Percentiles rank a stretch among this genome's conserved stretches.
Evolutionary conservation across 2,797 vertebrate species (phyloP).

Genomic region (Lagorchestes hirsutus): DNA sequence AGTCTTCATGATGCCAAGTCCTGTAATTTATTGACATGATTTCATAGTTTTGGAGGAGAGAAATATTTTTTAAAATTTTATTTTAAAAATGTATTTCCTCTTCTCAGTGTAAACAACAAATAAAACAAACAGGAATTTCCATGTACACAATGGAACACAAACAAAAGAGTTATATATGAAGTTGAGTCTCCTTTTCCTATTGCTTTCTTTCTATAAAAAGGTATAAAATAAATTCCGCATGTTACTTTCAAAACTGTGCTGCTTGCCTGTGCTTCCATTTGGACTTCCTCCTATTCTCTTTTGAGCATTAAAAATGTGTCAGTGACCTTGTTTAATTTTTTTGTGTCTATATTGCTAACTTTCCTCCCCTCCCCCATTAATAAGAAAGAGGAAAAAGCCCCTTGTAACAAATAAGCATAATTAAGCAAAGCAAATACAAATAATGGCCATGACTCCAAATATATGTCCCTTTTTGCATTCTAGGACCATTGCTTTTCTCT

Average conservation of each 20-base stretch:
- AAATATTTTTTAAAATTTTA: not conserved
- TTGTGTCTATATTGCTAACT: not conserved
- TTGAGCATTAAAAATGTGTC: not conserved
- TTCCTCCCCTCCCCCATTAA: not conserved
- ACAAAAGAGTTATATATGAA: not conserved
- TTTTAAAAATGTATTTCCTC: not conserved
- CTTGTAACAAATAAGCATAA: not conserved
- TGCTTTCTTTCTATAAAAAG: not conserved
- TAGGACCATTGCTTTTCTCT: not conserved
- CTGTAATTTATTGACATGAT: not conserved
- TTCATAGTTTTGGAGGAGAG: not conserved
- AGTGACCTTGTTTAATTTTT: not conserved
- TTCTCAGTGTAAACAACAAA: not conserved
- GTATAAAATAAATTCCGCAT: not conserved
- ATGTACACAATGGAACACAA: not conserved
- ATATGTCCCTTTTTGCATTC: not conserved
- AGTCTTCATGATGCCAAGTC: not conserved
- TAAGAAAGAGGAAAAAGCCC: not conserved
- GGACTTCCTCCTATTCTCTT: not conserved
- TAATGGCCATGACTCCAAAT: not conserved
- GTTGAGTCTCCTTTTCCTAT: not conserved
- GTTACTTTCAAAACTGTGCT: not conserved
- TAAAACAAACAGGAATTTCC: not conserved
- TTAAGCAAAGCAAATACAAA: not conserved
- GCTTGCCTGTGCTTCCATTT: not conserved